A percentile compares a stretch with the other conserved stretches of the same genome.
These are phyloP conservation scores for Novumbra hubbsi DNA, from an alignment of 2,797 vertebrate species.

Conservation along the genomic window DNA sequence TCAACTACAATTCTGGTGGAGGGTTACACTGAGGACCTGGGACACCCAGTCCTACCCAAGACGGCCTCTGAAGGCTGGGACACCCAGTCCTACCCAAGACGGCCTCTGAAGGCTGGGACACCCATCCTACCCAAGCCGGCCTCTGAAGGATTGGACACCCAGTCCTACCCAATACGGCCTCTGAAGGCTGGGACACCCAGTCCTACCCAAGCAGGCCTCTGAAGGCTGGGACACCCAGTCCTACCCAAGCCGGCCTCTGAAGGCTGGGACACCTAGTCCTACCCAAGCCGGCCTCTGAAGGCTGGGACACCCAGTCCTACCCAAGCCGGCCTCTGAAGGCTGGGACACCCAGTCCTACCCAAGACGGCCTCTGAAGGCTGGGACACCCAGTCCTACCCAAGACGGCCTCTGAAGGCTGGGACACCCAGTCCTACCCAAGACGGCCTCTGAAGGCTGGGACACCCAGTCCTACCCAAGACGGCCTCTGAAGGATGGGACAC, in stretches of 20 bases:
- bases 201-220: neutral
- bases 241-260: neutral
- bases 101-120: constrained; percentile 9
- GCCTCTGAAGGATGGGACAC: no score
- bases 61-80: constrained; percentile 5
- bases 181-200: constrained; percentile 13
- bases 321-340: constrained; percentile 13
- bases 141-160: constrained; percentile 11
- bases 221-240: constrained; percentile 6
- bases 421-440: neutral
- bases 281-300: constrained; percentile 8
- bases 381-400: neutral
- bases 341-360: neutral
- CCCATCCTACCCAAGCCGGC: neutral
- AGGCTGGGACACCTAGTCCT: constrained; percentile 5
- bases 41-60: neutral
- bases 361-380: no score
- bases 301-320: neutral
- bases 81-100: neutral
- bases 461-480: no score
- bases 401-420: no score
- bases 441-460: no score
- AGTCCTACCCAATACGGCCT: neutral
- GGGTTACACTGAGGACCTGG: neutral
- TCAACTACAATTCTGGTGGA: neutral